Conservation (phyloP, 2,797 vertebrate genomes). For the Xenentodon cancila region DNA sequence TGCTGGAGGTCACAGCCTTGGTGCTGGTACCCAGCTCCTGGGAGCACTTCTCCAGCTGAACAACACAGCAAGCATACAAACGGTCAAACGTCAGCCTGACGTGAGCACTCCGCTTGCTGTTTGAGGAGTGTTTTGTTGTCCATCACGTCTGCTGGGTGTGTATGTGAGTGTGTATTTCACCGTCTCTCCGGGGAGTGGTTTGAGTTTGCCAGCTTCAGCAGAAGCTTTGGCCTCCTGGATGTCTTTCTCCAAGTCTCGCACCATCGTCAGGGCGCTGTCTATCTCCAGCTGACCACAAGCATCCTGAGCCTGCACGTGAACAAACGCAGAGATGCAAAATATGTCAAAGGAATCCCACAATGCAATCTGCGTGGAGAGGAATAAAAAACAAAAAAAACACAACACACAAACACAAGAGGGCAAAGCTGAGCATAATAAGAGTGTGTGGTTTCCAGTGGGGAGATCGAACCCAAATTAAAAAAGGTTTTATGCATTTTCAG, state of each 20-base stretch:
- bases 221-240: conserved; percentile 93
- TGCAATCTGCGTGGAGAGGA: no score
- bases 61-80: conserved; percentile 9
- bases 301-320: conserved; percentile 90
- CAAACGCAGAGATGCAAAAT: not conserved
- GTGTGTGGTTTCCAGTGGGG: no score
- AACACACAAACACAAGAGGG: no score
- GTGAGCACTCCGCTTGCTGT: no score
- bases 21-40: conserved; percentile 97
- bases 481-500: no score
- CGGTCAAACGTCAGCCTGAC: not conserved
- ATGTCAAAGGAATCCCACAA: no score
- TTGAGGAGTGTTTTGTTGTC: no score
- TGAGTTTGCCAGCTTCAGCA: conserved; percentile 89
- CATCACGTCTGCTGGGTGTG: no score
- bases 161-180: conserved; percentile 67
- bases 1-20: conserved; percentile 94
- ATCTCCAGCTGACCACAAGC: conserved; percentile 96
- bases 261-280: conserved; percentile 90
- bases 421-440: no score
- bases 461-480: no score
- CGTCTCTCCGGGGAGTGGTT: conserved; percentile 94
- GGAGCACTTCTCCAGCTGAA: conserved; percentile 93
- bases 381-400: no score
- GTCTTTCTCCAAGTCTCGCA: conserved; percentile 92